A percentile compares a stretch with the other conserved stretches of the same genome.
phyloP scores from a whole-genome alignment of 1,140 invertebrate species.

The Ruditapes philippinarum region DNA sequence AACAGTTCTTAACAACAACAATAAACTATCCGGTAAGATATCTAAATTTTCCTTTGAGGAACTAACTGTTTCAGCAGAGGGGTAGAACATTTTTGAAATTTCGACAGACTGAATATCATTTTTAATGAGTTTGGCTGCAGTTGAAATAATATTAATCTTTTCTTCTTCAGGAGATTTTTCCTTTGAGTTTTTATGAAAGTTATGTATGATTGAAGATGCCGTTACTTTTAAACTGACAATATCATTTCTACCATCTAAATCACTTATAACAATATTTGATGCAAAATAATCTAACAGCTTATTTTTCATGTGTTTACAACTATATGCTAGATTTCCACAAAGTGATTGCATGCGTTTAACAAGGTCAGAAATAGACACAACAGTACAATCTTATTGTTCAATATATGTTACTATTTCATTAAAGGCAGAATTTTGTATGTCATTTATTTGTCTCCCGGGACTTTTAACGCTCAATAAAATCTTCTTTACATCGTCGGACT shows the following conservation, averaged over 20 bases:
- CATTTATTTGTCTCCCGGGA: no score
- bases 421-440: no score
- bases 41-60: slow-evolving; percentile 13
- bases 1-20: slow-evolving; percentile 7
- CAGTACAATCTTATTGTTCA: no score
- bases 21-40: slow-evolving; percentile 47
- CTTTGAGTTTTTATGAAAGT: slow-evolving; percentile 31
- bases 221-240: slow-evolving; percentile 46
- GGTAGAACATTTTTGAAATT: slow-evolving; percentile 20
- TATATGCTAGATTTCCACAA: slow-evolving; percentile 49
- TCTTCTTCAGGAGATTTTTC: slow-evolving; percentile 22
- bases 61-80: not conserved
- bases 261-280: slow-evolving; percentile 31
- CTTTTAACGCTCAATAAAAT: no score
- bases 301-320: slow-evolving; percentile 48
- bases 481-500: no score
- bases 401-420: no score
- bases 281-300: slow-evolving; percentile 54
- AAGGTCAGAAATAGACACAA: no score
- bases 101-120: slow-evolving; percentile 10
- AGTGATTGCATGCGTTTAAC: no score
- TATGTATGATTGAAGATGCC: slow-evolving; percentile 47
- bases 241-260: slow-evolving; percentile 38
- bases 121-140: slow-evolving; percentile 49
- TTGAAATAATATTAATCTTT: slow-evolving; percentile 49